These are phyloP conservation scores for Orchesella cincta DNA, from an alignment of 1,140 invertebrate genomes.

Conservation along the genomic window DNA sequence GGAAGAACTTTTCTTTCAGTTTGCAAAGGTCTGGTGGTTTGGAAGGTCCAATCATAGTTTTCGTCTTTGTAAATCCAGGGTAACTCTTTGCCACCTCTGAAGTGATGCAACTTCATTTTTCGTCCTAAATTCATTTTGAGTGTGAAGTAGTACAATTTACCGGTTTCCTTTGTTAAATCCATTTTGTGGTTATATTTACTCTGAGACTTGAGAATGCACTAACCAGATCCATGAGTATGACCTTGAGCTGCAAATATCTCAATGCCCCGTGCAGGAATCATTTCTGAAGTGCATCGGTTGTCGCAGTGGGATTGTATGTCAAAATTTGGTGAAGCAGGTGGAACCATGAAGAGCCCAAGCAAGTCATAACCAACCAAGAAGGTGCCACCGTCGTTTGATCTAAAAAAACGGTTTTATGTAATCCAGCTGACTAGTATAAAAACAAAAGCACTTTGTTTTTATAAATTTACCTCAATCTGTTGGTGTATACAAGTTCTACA, in stretches of 20 bases:
- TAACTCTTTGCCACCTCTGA: neutral
- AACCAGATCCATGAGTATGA: conserved; percentile 8
- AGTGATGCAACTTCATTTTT: conserved; percentile 6
- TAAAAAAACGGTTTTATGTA: too few species aligned
- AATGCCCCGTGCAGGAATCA: neutral
- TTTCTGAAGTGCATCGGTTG: neutral
- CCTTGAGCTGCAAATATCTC: neutral
- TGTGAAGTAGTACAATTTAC: neutral
- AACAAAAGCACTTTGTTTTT: too few species aligned
- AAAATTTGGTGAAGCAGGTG: neutral
- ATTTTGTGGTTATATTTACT: too few species aligned
- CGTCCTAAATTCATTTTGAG: neutral
- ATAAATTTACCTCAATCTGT: conserved; percentile 57
- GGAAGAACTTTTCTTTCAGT: neutral
- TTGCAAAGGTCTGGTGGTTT: neutral
- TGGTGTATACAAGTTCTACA: conserved; percentile 74
- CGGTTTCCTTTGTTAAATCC: neutral
- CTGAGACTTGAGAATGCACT: too few species aligned
- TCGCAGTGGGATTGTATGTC: neutral
- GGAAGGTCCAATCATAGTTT: neutral
- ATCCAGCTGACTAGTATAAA: too few species aligned
- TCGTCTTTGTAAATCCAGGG: conserved; percentile 14
- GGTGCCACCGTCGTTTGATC: neutral
- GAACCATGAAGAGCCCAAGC: neutral
- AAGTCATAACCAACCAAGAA: neutral